Conservation (phyloP, 2,888 invertebrate genomes). For the Lasius platythorax region DNA sequence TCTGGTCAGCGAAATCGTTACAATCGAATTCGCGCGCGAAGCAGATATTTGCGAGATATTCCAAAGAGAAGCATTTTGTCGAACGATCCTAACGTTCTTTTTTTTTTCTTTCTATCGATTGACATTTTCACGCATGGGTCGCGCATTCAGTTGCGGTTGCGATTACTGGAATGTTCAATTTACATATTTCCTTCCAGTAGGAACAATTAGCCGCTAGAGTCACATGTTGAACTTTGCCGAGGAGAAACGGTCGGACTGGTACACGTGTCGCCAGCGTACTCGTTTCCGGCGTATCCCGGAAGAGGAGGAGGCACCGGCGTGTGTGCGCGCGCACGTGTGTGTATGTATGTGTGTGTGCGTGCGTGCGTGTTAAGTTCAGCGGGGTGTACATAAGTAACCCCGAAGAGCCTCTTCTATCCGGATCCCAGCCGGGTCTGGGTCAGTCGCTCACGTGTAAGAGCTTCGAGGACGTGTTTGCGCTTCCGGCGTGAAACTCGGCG, state of each 20-base stretch:
- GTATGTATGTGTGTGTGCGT: not conserved
- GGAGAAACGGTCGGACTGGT: conserved; percentile 6
- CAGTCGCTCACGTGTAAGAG: conserved; percentile 29
- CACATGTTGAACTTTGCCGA: not conserved
- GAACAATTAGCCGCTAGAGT: conserved; percentile 33
- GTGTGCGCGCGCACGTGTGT: not conserved
- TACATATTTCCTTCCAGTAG: not conserved
- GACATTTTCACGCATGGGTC: not conserved
- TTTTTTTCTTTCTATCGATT: not conserved
- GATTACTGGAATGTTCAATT: not conserved
- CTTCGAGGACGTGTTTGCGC: conserved; percentile 19
- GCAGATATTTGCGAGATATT: not conserved
- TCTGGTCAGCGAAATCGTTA: not conserved
- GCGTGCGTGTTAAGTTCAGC: not conserved
- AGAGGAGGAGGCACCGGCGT: not conserved
- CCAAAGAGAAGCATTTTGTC: not conserved
- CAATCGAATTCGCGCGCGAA: not conserved
- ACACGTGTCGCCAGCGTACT: conserved; percentile 42
- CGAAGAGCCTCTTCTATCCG: conserved; percentile 1
- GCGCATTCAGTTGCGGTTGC: not conserved
- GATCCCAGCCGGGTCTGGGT: conserved; percentile 40
- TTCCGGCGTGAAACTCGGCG: conserved; percentile 22
- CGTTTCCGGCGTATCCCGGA: not conserved
- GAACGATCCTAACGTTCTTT: not conserved
- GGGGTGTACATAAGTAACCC: conserved; percentile 36